These are phyloP conservation scores for Argyra leucocephala DNA, from an alignment of 2,888 invertebrate species.

Conservation along the genomic window DNA sequence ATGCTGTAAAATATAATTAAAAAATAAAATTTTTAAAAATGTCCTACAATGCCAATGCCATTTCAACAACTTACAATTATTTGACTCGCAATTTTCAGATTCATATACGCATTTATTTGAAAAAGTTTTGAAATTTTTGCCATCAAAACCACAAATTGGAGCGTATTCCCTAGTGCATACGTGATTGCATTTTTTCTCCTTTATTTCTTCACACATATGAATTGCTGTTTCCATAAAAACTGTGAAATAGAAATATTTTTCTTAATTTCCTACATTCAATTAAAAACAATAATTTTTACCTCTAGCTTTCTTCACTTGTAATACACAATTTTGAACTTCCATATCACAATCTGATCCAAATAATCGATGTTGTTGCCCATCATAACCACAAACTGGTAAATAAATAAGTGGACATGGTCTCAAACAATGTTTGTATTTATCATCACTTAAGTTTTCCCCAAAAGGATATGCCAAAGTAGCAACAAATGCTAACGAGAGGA, in stretches of 20 bases:
- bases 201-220: background rate
- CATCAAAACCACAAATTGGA: conserved; percentile 8
- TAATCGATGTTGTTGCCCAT: conserved; percentile 7
- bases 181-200: background rate
- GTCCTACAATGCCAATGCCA: no score
- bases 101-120: background rate
- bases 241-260: conserved; percentile 11
- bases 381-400: conserved; percentile 15
- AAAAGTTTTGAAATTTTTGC: background rate
- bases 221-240: background rate
- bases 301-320: background rate
- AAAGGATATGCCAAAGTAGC: no score
- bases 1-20: no score
- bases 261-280: no score
- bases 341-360: conserved; percentile 17
- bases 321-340: conserved; percentile 13
- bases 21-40: no score
- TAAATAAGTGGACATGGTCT: conserved; percentile 10
- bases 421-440: conserved; percentile 4
- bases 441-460: no score
- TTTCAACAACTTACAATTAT: background rate
- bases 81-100: background rate
- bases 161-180: background rate
- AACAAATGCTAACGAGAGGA: no score
- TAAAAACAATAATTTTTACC: background rate